These are phyloP conservation scores for Rosalia funebris DNA, from an alignment of 2,888 invertebrate species.

Conservation along the genomic window DNA sequence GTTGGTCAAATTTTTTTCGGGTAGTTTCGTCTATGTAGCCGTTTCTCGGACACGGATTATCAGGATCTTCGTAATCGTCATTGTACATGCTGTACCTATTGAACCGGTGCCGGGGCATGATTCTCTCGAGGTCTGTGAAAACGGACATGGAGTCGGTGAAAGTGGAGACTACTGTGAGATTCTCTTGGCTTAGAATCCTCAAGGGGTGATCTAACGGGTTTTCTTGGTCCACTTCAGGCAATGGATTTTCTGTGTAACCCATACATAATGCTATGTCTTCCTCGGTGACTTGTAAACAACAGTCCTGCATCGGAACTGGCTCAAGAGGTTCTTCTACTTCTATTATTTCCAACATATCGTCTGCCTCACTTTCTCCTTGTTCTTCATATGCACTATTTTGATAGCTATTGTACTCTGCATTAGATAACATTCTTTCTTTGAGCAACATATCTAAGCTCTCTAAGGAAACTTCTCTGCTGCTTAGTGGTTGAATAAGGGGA, in stretches of 20 bases:
- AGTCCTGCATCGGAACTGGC: conserved; percentile 87
- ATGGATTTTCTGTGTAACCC: conserved; percentile 75
- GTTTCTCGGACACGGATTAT: conserved; percentile 58
- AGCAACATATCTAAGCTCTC: conserved; percentile 82
- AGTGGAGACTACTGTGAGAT: conserved; percentile 89
- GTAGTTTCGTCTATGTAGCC: conserved; percentile 59
- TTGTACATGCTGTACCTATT: conserved; percentile 69
- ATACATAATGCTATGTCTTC: conserved; percentile 91
- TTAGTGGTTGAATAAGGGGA: conserved; percentile 80
- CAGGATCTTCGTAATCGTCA: conserved; percentile 67
- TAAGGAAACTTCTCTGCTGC: conserved; percentile 84
- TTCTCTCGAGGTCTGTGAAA: conserved; percentile 74
- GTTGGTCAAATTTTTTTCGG: conserved; percentile 78
- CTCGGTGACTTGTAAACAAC: conserved; percentile 90
- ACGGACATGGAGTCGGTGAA: conserved; percentile 81
- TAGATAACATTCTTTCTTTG: conserved; percentile 73
- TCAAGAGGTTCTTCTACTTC: conserved; percentile 82
- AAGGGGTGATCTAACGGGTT: conserved; percentile 84
- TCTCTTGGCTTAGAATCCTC: conserved; percentile 89
- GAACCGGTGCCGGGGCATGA: conserved; percentile 70
- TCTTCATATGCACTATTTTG: conserved; percentile 66
- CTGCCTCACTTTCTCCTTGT: conserved; percentile 70
- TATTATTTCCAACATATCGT: conserved; percentile 81
- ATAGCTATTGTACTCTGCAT: conserved; percentile 59
- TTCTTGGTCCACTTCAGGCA: conserved; percentile 78